A percentile compares a stretch with the other conserved stretches of the same genome.
Conservation (phyloP, 2,797 vertebrate genomes). For the Merluccius polli region DNA sequence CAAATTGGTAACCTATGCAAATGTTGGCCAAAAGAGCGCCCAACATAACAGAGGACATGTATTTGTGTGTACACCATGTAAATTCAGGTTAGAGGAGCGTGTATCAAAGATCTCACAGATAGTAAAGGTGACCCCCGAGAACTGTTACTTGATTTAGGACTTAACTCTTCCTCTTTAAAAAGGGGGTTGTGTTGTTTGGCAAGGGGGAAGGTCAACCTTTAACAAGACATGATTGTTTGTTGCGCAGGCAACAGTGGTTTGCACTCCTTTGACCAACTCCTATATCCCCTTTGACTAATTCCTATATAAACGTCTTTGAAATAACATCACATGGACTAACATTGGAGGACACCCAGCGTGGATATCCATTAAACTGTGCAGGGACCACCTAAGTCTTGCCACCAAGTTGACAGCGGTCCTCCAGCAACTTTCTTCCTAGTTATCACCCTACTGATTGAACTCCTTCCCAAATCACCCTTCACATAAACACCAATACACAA, state of each 20-base stretch:
- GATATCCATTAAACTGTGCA: background rate
- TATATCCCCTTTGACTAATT: background rate
- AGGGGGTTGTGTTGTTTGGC: background rate
- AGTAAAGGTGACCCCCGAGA: background rate
- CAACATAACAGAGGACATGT: background rate
- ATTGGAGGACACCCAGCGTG: background rate
- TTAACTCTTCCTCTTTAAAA: background rate
- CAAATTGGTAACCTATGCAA: conserved; percentile 58
- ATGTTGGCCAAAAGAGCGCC: conserved; percentile 28
- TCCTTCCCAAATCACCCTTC: background rate
- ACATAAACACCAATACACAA: background rate
- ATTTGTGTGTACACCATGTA: background rate
- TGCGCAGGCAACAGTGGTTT: background rate
- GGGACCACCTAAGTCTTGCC: background rate
- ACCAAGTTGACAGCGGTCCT: conserved; percentile 1
- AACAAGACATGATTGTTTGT: background rate
- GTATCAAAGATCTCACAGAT: background rate
- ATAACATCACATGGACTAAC: background rate
- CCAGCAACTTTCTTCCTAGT: background rate
- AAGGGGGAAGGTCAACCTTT: background rate
- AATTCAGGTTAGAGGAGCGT: background rate
- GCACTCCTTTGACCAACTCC: background rate
- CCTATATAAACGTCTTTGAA: background rate
- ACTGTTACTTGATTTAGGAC: background rate
- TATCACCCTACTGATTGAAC: background rate